Percentiles rank a stretch among this genome's conserved stretches.
Evolutionary conservation across 2,888 invertebrate species (phyloP).

Genomic region (Melangyna quadrimaculata): DNA sequence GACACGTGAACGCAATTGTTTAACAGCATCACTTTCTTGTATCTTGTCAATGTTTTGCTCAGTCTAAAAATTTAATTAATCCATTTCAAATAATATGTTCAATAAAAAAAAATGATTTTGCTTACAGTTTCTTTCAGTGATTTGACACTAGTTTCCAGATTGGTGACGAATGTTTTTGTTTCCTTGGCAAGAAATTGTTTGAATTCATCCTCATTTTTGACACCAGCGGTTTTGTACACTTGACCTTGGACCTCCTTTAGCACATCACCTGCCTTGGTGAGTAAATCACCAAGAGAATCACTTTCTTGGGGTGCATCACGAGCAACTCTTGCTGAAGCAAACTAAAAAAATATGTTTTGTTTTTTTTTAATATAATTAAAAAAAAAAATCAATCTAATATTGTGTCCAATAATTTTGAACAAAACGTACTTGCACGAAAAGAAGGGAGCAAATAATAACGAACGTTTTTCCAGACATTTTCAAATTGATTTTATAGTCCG

Average conservation of each 20-base stretch:
- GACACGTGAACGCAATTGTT: slow-evolving; percentile 41
- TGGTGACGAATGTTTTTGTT: slow-evolving; percentile 24
- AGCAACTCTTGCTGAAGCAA: slow-evolving; percentile 54
- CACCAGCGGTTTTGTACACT: slow-evolving; percentile 44
- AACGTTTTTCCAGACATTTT: slow-evolving; percentile 66
- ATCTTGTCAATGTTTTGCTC: slow-evolving; percentile 51
- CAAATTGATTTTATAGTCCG: slow-evolving; percentile 33
- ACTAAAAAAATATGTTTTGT: neutral
- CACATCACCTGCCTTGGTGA: slow-evolving; percentile 24
- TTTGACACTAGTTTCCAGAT: slow-evolving; percentile 29
- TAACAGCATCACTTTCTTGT: slow-evolving; percentile 45
- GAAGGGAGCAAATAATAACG: slow-evolving; percentile 49
- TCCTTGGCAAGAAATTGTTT: slow-evolving; percentile 29
- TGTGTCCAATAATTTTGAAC: neutral
- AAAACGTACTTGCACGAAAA: slow-evolving; percentile 60
- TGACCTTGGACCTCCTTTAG: slow-evolving; percentile 40
- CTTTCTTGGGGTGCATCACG: slow-evolving; percentile 49
- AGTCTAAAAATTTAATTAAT: slow-evolving; percentile 21
- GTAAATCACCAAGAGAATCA: slow-evolving; percentile 28
- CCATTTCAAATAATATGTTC: neutral
- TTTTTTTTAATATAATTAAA: slow-evolving; percentile 2
- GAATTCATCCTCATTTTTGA: slow-evolving; percentile 47
- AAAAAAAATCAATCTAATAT: neutral
- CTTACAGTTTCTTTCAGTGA: slow-evolving; percentile 54
- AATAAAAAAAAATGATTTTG: neutral